A percentile compares a stretch with the other conserved stretches of the same genome.
Conservation (phyloP, 1,140 invertebrate genomes). For the Oncopodura yosiiana region DNA sequence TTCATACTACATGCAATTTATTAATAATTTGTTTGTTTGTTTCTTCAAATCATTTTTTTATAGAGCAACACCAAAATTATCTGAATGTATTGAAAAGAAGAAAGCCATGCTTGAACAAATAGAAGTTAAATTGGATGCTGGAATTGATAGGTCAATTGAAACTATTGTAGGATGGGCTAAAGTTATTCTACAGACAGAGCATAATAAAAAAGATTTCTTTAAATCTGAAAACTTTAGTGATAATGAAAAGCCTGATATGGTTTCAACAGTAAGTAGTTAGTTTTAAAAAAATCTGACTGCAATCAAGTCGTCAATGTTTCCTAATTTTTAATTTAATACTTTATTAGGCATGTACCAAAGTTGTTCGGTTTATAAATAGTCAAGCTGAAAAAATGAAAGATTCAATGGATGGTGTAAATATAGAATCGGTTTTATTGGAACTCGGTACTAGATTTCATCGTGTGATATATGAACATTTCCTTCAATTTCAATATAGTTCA, state of each 20-base stretch:
- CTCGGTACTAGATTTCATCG: constrained; percentile 82
- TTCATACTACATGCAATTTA: constrained; percentile 3
- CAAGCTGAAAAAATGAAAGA: constrained; percentile 69
- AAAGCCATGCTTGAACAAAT: constrained; percentile 75
- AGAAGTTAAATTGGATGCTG: constrained; percentile 81
- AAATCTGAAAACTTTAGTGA: constrained; percentile 65
- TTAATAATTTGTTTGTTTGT: constrained; percentile 14
- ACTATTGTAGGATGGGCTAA: constrained; percentile 86
- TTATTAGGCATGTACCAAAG: constrained; percentile 71
- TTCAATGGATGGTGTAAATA: constrained; percentile 87
- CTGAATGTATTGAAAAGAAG: constrained; percentile 78
- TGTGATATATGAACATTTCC: constrained; percentile 89
- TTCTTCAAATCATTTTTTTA: constrained; percentile 33
- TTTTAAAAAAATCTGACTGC: constrained; percentile 35
- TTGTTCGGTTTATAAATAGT: constrained; percentile 70
- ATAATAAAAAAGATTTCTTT: constrained; percentile 86
- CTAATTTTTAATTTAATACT: constrained; percentile 9
- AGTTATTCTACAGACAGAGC: constrained; percentile 79
- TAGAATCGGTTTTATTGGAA: constrained; percentile 74
- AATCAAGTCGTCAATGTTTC: constrained; percentile 10
- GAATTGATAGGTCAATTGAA: constrained; percentile 63
- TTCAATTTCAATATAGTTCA: constrained; percentile 90
- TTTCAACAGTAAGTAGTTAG: constrained; percentile 39
- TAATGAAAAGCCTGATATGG: constrained; percentile 38
- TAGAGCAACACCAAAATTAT: constrained; percentile 78